phyloP scores from a whole-genome alignment of 2,113 vertebrate species.

The Hyaena hyaena region DNA sequence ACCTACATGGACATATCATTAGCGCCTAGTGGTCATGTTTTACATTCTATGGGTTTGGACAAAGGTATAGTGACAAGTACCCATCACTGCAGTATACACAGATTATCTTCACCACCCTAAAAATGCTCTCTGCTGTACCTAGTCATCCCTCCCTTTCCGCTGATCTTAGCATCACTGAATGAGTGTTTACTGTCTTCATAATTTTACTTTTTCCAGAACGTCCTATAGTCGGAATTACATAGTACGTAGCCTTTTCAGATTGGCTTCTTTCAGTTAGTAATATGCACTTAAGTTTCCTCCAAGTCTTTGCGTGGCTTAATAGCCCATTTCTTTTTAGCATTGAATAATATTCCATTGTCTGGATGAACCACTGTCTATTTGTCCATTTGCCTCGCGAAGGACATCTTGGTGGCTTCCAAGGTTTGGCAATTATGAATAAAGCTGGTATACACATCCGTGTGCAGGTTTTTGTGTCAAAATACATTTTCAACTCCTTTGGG shows the following conservation, averaged over 20 bases:
- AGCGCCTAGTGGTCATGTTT: neutral
- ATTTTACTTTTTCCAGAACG: neutral
- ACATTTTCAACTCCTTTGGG: neutral
- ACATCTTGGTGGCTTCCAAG: neutral
- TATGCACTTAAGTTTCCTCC: neutral
- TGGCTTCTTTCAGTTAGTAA: neutral
- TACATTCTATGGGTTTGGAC: neutral
- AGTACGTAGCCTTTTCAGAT: neutral
- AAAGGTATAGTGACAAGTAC: too few relatives aligned
- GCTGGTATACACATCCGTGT: neutral
- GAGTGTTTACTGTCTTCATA: neutral
- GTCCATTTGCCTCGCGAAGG: neutral
- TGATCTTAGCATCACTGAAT: neutral
- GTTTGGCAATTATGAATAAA: neutral
- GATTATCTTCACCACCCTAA: neutral
- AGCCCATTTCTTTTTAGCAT: neutral
- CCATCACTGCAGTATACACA: neutral
- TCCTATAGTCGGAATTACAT: neutral
- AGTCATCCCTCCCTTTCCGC: neutral
- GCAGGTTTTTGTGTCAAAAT: neutral
- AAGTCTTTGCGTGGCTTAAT: neutral
- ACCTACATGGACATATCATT: neutral
- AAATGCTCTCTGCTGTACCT: neutral
- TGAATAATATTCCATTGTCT: neutral
- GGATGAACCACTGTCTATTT: neutral